Conservation (phyloP, 2,888 invertebrate genomes). For the Epicampocera succincta region DNA sequence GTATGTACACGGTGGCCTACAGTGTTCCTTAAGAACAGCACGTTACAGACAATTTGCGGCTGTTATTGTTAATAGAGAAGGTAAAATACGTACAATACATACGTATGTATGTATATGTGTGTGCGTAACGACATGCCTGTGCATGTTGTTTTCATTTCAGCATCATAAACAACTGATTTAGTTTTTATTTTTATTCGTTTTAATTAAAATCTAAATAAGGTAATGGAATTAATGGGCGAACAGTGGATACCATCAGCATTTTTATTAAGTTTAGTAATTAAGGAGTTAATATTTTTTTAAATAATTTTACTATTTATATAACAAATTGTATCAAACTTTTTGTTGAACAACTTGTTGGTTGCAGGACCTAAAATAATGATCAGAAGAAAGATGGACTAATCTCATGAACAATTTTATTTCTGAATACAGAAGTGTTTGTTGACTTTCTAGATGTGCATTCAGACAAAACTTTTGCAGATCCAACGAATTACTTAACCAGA, state of each 20-base stretch:
- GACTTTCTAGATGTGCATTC: too few species aligned
- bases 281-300: too few species aligned
- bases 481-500: too few species aligned
- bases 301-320: too few species aligned
- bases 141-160: constrained; percentile 20
- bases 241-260: background rate
- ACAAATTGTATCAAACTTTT: too few species aligned
- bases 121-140: background rate
- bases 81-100: background rate
- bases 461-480: too few species aligned
- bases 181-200: constrained; percentile 23
- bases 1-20: constrained; percentile 22
- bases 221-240: constrained; percentile 4
- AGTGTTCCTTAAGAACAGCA: background rate
- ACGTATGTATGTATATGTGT: too few species aligned
- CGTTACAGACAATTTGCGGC: constrained; percentile 8
- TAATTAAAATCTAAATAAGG: constrained; percentile 44
- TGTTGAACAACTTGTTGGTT: too few species aligned
- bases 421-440: too few species aligned
- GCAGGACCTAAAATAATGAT: too few species aligned
- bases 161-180: background rate
- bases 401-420: too few species aligned
- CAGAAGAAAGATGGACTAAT: too few species aligned
- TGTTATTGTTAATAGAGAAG: background rate
- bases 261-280: background rate